Base-by-base conservation (phyloP, 2,113 vertebrate species). In the Engystomops pustulosus region DNA sequence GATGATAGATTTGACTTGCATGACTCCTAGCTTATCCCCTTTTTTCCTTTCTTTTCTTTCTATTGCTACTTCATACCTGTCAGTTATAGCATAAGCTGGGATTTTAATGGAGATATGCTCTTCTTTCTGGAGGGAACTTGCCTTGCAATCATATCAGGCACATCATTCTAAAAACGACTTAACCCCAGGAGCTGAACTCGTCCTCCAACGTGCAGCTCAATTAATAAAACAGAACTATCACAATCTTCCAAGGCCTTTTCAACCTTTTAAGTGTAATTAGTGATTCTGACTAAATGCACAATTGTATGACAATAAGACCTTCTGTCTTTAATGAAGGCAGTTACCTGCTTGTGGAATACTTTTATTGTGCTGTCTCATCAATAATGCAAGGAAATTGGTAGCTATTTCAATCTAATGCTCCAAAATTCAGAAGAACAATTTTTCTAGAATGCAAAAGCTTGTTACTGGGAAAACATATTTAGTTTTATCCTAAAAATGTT, bases 201-300 rank as follows among this genome's bases (percentile, higher is more conserved):
- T 62, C 60, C 47, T 84, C 68, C 49, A 10, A 15, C 78, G 44
- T 9, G 72, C 65, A 78, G 60, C 55, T 75, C 47, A 84, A 53
- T 84, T 84, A 84, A 76, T 77, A 70, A 84, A 84, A 84, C 82
- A 78, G 74, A 69, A 72, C 68, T 62, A 25, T 30, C 60, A 53
- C 41, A 27, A 44, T 77, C 62, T 53, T 76, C 32, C 62, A 78
- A 55, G 27, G 62, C 30, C 82, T 69, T 76, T 78, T 55, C 47
- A 84, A 78, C 82, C 74, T 84, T 69, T 84, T 77, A 78, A 69
- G 47, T 78, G 60, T 84, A 78, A 84, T 84, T 84, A 84, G 45
- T 68, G 34, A 69, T 69, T 78, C 45, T 69, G 74, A 78, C 74
- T 78, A 78, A 84, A 77, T 58, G 68, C 34, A 38, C 27, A 72